phyloP scores from a whole-genome alignment of 2,797 vertebrate genomes.

The Molothrus ater region DNA sequence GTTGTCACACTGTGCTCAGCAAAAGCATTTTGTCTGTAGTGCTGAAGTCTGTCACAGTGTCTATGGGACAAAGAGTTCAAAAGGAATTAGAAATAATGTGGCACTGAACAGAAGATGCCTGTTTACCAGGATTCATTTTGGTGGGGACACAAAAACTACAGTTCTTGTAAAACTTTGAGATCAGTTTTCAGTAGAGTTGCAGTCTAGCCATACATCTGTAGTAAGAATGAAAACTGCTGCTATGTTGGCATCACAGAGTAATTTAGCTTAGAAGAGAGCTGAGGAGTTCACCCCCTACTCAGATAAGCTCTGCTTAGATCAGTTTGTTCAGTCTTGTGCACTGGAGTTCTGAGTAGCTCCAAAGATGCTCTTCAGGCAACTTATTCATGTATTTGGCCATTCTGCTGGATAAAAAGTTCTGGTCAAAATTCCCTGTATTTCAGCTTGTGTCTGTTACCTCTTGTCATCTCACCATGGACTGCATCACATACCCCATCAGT shows the following conservation, averaged over 20 bases:
- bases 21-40: background rate
- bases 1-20: background rate
- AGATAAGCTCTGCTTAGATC: background rate
- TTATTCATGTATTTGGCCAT: background rate
- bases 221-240: background rate
- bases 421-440: background rate
- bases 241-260: background rate
- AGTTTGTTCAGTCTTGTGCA: background rate
- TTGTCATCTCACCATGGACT: background rate
- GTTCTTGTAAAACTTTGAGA: background rate
- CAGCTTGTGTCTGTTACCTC: background rate
- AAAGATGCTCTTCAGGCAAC: background rate
- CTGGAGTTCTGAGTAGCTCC: background rate
- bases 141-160: background rate
- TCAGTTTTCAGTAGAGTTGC: background rate
- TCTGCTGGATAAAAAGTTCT: background rate
- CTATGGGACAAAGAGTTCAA: background rate
- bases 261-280: background rate
- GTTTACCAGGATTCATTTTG: background rate
- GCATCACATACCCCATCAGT: fast-evolving
- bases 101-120: background rate
- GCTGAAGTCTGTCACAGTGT: background rate
- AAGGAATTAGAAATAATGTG: background rate
- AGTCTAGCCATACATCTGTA: fast-evolving
- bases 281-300: background rate